Percentiles rank a stretch among this genome's conserved stretches.
Conservation (phyloP, 2,888 invertebrate species). For the Esperia sulphurella region DNA sequence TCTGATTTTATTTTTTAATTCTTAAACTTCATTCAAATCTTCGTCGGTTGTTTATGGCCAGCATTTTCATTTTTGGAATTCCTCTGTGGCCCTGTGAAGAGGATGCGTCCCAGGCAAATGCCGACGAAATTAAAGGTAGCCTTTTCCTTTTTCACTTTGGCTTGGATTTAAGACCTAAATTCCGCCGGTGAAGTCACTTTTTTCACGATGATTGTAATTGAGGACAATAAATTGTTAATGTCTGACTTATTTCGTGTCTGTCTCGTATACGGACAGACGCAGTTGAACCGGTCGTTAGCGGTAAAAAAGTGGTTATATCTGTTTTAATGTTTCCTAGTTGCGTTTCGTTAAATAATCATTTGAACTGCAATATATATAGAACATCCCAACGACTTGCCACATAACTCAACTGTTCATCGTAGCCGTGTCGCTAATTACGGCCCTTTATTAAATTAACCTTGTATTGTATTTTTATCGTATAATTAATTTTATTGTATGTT, state of each 20-base stretch:
- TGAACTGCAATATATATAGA: not conserved
- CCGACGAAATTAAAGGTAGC: constrained; percentile 68
- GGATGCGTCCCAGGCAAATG: constrained; percentile 42
- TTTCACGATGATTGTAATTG: constrained; percentile 73
- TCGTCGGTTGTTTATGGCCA: constrained; percentile 74
- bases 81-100: constrained; percentile 35
- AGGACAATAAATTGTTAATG: constrained; percentile 70
- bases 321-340: constrained; percentile 58
- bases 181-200: constrained; percentile 52
- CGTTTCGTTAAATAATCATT: constrained; percentile 12
- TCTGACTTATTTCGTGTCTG: constrained; percentile 56
- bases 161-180: constrained; percentile 62
- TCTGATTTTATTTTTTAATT: constrained; percentile 62
- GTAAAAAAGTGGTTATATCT: constrained; percentile 49
- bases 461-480: too few relatives aligned
- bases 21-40: constrained; percentile 70
- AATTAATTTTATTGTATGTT: too few relatives aligned
- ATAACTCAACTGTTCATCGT: not conserved
- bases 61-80: constrained; percentile 77
- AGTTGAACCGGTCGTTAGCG: constrained; percentile 48
- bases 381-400: not conserved
- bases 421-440: not conserved
- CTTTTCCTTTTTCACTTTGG: constrained; percentile 62
- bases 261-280: constrained; percentile 30
- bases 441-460: too few relatives aligned